Evolutionary conservation across 2,888 invertebrate species (phyloP), one percentile per base, ranked within the genome.

Genomic region (Leptinotarsa juncta): DNA sequence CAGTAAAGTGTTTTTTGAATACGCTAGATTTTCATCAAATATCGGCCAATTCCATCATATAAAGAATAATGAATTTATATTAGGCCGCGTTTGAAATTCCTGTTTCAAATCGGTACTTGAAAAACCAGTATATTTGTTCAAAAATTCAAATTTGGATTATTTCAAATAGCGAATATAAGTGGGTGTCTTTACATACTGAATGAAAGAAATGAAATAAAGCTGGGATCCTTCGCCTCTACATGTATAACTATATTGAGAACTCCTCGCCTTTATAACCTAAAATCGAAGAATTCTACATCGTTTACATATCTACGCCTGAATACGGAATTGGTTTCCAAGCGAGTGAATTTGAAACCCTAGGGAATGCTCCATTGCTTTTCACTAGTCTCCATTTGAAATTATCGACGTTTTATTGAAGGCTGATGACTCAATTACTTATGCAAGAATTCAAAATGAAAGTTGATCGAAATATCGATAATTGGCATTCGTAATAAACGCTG

Each of bases 201-300:
- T 32, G 7, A 32, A 7, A 32, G 32, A 32, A 7, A 32, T 7
- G 32, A 7, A 32, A 32, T 32, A 5, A 32, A 32, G 7, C 32
- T 32, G 32, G 32, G 2, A 32, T 32, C 7, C 7, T 50, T 3
- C 50, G 5, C 14, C 3, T 50, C 16, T 50, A 15, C 14, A 23
- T 20, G 14, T 57, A 23, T 32, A 4, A 62, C 18, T 62, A 32
- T n/a, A 15, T 15, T 16, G 26, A 42, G 12, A 42, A 62, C 26
- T 62, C 4, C 32, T 62, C n/a, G 57, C 12, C 14, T 5, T n/a
- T 62, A 32, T n/a, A 62, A 32, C 32, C 62, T 10, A 3, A 62
- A 62, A 42, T 23, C 57, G 57, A 20, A 57, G 57, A 57, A 18
- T 57, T 57, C 57, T 12, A 57, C 57, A 57, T 20, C n/a, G 57